phyloP scores from a whole-genome alignment of 2,888 invertebrate species.

The Latrodectus elegans region DNA sequence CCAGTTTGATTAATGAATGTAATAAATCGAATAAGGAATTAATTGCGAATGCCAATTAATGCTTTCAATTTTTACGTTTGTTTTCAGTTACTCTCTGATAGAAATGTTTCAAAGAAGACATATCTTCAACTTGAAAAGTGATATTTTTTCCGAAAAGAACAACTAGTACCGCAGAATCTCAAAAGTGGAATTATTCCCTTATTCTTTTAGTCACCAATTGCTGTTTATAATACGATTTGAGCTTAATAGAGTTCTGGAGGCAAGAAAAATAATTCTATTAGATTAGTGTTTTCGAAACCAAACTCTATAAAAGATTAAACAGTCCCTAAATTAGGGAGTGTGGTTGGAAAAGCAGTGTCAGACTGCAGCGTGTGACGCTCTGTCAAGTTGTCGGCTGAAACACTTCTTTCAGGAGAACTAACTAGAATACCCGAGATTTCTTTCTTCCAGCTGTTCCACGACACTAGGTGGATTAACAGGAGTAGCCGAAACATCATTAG shows the following conservation, averaged over 20 bases:
- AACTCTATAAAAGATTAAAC: conserved; percentile 46
- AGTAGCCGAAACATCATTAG: conserved; percentile 55
- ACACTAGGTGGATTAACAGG: conserved; percentile 56
- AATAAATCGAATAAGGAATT: too few relatives aligned
- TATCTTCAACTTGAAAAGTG: not conserved
- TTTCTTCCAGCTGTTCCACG: conserved; percentile 37
- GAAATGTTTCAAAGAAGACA: not conserved
- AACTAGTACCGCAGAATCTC: too few relatives aligned
- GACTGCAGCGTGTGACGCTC: conserved; percentile 28
- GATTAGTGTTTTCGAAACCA: conserved; percentile 31
- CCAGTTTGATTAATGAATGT: too few relatives aligned
- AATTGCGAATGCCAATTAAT: too few relatives aligned
- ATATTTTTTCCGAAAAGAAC: not conserved
- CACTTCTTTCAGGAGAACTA: conserved; percentile 43
- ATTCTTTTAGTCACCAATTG: not conserved
- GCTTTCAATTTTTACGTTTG: too few relatives aligned
- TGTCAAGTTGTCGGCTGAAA: conserved; percentile 47
- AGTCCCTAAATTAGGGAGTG: conserved; percentile 31
- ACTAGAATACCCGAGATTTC: conserved; percentile 42
- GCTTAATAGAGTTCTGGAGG: conserved; percentile 20
- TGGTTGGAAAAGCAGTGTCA: conserved; percentile 23
- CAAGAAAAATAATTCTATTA: conserved; percentile 9
- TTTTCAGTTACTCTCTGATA: too few relatives aligned
- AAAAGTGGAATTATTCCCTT: too few relatives aligned
- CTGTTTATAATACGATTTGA: conserved; percentile 17